Conservation (phyloP, 2,888 invertebrate species). For the Cremastobaeus sp. region DNA sequence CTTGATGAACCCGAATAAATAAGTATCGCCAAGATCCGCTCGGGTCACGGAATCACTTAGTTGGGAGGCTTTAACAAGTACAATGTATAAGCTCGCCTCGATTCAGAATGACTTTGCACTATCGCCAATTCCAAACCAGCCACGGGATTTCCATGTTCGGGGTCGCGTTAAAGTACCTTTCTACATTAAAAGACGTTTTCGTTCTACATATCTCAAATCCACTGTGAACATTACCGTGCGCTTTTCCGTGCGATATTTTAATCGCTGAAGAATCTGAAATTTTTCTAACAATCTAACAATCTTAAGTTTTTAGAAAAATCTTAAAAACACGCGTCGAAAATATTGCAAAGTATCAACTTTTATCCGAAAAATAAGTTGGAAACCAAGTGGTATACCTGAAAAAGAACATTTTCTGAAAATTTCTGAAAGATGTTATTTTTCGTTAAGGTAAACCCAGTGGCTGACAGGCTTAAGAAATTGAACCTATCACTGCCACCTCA, state of each 20-base stretch:
- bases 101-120: constrained; percentile 70
- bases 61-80: constrained; percentile 68
- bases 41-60: constrained; percentile 63
- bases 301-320: no score
- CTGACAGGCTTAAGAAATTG: no score
- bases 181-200: constrained; percentile 42
- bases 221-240: not conserved
- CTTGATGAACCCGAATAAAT: constrained; percentile 47
- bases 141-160: constrained; percentile 78
- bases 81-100: constrained; percentile 66
- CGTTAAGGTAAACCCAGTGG: no score
- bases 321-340: no score
- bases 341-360: no score
- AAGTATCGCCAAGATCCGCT: constrained; percentile 56
- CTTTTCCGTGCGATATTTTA: not conserved
- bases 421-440: no score
- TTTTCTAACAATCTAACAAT: no score
- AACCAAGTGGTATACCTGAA: no score
- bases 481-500: no score
- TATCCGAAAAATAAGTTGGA: no score
- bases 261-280: no score
- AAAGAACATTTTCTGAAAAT: no score
- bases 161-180: constrained; percentile 36
- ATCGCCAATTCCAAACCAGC: constrained; percentile 73
- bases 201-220: constrained; percentile 16